Percentiles rank a stretch among this genome's conserved stretches.
These are phyloP conservation scores for Pseudochirops corinnae DNA, from an alignment of 2,797 vertebrate genomes.

Conservation along the genomic window DNA sequence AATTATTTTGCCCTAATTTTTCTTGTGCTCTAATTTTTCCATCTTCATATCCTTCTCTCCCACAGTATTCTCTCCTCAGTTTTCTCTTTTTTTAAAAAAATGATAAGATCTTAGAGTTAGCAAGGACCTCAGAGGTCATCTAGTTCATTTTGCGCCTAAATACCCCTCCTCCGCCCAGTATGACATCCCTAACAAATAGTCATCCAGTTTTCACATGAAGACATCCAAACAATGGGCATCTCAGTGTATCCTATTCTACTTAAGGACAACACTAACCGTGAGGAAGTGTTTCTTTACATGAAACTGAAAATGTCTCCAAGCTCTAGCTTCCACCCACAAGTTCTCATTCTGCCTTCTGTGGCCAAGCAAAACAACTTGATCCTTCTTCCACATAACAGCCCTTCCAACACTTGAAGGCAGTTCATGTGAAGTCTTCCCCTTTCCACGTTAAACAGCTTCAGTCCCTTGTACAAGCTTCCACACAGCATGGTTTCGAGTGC, in stretches of 20 bases:
- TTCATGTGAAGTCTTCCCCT: background rate
- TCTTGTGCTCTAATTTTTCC: background rate
- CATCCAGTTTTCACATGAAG: background rate
- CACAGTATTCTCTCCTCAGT: background rate
- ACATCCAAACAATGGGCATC: background rate
- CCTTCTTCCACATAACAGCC: background rate
- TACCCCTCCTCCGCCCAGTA: background rate
- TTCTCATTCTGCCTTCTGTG: background rate
- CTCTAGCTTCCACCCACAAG: background rate
- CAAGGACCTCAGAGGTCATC: background rate
- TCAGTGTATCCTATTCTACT: background rate
- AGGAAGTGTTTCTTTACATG: background rate
- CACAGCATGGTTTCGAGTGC: background rate
- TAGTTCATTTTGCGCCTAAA: background rate
- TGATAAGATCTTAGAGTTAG: background rate
- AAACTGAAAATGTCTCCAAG: background rate
- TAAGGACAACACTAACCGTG: background rate
- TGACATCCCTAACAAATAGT: background rate
- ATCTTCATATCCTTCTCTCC: background rate
- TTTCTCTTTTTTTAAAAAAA: constrained; percentile 19
- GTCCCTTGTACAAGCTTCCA: background rate
- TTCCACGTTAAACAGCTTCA: background rate
- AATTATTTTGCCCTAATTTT: constrained; percentile 15
- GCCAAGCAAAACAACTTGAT: background rate
- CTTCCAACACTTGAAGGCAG: background rate